These are phyloP conservation scores for Camponotus fellah DNA, from an alignment of 2,888 invertebrate genomes.

Conservation along the genomic window DNA sequence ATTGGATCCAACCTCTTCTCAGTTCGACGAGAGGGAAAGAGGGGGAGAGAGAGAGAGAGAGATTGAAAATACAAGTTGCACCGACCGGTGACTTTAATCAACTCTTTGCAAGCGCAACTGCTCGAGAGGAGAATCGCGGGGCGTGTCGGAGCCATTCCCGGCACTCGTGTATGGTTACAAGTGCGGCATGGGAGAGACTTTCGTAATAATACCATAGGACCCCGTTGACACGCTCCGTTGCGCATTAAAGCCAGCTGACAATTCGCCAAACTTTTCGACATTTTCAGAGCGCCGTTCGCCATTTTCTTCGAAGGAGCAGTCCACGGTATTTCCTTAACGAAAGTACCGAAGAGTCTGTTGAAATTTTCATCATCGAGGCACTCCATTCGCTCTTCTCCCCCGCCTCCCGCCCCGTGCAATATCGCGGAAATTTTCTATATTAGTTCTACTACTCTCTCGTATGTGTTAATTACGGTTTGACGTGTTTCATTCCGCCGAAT, in stretches of 20 bases:
- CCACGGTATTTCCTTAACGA: constrained; percentile 17
- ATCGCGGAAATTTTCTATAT: constrained; percentile 14
- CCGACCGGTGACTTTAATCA: constrained; percentile 73
- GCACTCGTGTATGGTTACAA: constrained; percentile 47
- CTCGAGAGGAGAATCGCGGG: constrained; percentile 69
- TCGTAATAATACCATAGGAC: constrained; percentile 73
- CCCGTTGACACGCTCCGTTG: constrained; percentile 75
- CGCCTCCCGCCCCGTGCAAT: background rate
- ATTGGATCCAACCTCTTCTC: constrained; percentile 55
- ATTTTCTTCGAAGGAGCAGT: constrained; percentile 4
- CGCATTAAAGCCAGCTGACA: constrained; percentile 67
- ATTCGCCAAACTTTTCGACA: constrained; percentile 51
- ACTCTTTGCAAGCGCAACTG: constrained; percentile 72
- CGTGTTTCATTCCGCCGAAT: constrained; percentile 2
- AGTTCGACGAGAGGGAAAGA: background rate
- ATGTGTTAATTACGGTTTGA: constrained; percentile 10
- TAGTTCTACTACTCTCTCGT: background rate
- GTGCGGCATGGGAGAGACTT: constrained; percentile 64
- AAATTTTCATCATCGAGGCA: constrained; percentile 23
- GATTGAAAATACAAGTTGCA: constrained; percentile 71
- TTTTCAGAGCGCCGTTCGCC: constrained; percentile 62
- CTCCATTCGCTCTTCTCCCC: background rate
- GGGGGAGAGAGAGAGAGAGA: background rate
- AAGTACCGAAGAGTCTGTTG: background rate
- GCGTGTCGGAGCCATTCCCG: constrained; percentile 68